Conservation (phyloP, 2,888 invertebrate species). For the Platycnemis pennipes region DNA sequence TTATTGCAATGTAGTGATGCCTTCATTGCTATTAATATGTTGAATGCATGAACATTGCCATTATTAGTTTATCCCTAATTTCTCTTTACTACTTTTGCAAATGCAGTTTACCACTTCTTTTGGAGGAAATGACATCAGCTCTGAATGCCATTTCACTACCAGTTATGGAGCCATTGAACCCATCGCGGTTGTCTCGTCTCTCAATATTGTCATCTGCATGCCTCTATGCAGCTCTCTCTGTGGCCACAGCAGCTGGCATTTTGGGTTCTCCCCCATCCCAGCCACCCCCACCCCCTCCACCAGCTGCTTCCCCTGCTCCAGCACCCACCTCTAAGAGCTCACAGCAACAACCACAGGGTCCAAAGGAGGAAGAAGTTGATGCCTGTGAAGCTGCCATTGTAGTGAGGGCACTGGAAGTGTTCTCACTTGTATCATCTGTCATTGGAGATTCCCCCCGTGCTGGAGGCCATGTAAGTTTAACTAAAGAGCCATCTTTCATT, state of each 20-base stretch:
- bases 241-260: slow-evolving; percentile 78
- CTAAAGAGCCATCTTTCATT: neutral
- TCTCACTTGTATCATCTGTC: slow-evolving; percentile 89
- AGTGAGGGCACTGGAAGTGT: slow-evolving; percentile 93
- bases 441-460: slow-evolving; percentile 93
- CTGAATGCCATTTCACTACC: slow-evolving; percentile 92
- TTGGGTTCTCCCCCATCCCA: slow-evolving; percentile 69
- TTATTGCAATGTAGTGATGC: too few relatives aligned
- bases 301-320: slow-evolving; percentile 71
- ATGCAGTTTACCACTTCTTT: slow-evolving; percentile 87
- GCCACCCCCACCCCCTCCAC: slow-evolving; percentile 61
- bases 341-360: slow-evolving; percentile 40
- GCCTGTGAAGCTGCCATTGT: slow-evolving; percentile 90
- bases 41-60: too few relatives aligned
- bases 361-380: slow-evolving; percentile 89
- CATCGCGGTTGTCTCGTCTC: slow-evolving; percentile 90
- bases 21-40: too few relatives aligned
- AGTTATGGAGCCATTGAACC: slow-evolving; percentile 92
- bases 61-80: too few relatives aligned
- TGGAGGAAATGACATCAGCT: slow-evolving; percentile 92
- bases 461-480: slow-evolving; percentile 88
- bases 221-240: slow-evolving; percentile 83
- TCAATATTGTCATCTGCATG: slow-evolving; percentile 92
- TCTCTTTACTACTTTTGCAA: slow-evolving; percentile 69
- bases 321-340: slow-evolving; percentile 1